Conservation (phyloP, 2,888 invertebrate genomes). For the Hemistola chrysoprasaria region DNA sequence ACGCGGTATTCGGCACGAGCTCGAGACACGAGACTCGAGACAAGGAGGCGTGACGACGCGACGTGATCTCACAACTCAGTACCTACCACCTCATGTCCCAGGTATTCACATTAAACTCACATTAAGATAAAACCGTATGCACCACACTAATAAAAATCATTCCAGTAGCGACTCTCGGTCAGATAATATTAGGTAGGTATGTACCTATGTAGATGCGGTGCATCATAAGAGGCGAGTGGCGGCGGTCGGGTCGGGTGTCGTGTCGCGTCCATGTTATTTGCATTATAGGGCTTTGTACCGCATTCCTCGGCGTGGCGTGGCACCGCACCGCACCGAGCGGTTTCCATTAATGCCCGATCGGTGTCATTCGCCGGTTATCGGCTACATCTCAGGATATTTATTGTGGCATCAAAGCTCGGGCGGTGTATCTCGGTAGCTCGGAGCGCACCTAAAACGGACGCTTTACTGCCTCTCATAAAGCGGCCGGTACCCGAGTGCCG, state of each 20-base stretch:
- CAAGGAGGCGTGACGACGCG: too few species aligned
- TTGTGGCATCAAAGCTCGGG: constrained; percentile 57
- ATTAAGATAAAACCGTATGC: constrained; percentile 26
- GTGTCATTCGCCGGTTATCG: constrained; percentile 52
- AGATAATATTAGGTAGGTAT: too few species aligned
- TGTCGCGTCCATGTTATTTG: constrained; percentile 48
- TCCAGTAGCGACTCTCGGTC: constrained; percentile 39
- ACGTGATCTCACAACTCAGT: too few species aligned
- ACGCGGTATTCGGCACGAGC: too few species aligned
- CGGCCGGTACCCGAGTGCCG: constrained; percentile 54
- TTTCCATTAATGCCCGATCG: constrained; percentile 47
- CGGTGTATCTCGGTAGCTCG: constrained; percentile 76
- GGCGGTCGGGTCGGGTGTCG: constrained; percentile 17
- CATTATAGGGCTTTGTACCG: constrained; percentile 54
- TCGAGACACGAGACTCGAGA: too few species aligned
- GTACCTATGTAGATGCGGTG: too few species aligned
- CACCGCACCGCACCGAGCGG: not conserved
- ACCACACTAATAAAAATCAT: constrained; percentile 50
- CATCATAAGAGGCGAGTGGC: too few species aligned
- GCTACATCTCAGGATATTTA: constrained; percentile 71
- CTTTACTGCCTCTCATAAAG: constrained; percentile 76
- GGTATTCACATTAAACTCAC: constrained; percentile 7
- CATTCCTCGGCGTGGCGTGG: constrained; percentile 41
- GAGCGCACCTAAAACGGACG: constrained; percentile 68
- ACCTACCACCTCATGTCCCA: not conserved